A percentile compares a stretch with the other conserved stretches of the same genome.
These are phyloP conservation scores for Linyphia triangularis DNA, from an alignment of 2,888 invertebrate species.

Conservation along the genomic window DNA sequence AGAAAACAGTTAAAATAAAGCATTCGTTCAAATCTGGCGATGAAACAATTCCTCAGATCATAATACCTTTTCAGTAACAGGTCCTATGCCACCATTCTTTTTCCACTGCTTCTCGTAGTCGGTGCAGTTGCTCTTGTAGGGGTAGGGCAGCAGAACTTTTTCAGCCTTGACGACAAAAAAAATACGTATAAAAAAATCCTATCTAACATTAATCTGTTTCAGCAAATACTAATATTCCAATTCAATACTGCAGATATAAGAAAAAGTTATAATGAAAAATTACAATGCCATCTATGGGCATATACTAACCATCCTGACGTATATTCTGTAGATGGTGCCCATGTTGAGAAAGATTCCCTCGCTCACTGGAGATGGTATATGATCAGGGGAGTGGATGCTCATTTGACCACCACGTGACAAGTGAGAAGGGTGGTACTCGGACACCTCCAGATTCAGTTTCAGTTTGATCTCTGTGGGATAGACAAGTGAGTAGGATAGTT, in stretches of 20 bases:
- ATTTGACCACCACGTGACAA: constrained; percentile 54
- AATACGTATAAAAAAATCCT: neutral
- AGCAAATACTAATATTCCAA: neutral
- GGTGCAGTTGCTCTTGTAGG: constrained; percentile 56
- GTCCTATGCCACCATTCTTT: constrained; percentile 43
- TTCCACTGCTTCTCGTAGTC: constrained; percentile 44
- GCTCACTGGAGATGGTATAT: constrained; percentile 55
- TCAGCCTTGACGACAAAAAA: constrained; percentile 26
- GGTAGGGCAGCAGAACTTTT: constrained; percentile 42
- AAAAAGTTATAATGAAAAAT: neutral
- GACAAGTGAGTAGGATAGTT: too few relatives aligned
- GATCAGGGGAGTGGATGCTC: constrained; percentile 59
- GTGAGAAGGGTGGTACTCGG: constrained; percentile 61
- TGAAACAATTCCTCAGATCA: too few relatives aligned
- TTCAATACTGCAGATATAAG: neutral
- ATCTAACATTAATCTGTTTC: neutral
- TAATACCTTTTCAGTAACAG: constrained; percentile 55
- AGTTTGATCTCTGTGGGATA: constrained; percentile 40
- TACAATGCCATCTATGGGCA: neutral
- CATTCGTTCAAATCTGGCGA: too few relatives aligned
- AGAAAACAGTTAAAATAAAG: too few relatives aligned
- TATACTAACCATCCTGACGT: constrained; percentile 41
- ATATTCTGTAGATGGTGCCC: constrained; percentile 60
- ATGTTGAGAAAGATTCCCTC: constrained; percentile 62
- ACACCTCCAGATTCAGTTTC: constrained; percentile 40